Evolutionary conservation across 2,113 vertebrate species (phyloP), one percentile per base, ranked within the genome.

Genomic region (Pleuronectes platessa): DNA sequence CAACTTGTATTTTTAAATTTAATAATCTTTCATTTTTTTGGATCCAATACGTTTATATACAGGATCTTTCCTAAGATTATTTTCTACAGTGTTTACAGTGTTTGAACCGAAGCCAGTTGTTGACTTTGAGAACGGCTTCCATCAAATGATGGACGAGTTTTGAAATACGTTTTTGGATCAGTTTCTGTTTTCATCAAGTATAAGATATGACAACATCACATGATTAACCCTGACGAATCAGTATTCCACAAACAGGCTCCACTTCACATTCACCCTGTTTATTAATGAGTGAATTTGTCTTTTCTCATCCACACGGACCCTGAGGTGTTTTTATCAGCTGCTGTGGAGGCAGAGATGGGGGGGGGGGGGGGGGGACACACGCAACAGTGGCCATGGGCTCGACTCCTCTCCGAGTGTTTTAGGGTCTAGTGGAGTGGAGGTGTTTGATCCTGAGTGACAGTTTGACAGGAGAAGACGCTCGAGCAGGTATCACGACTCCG

Each of bases 291-390:
- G 10, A n/a, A 13, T 47, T 35, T 21, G 54, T 13, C 10, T 63
- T 2, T 27, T n/a, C 12, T 8, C 17, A 14, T 51, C 24, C 55
- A 60, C 1, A 24, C n/a, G 55, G 42, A 68, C 14, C 10, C 26
- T 47, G 40, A 11, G 42, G 23, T 51, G 42, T 55, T 76, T 76
- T 55, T 10, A n/a, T 76, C 64, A 37, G 55, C 54, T n/a, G 17
- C 56, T n/a, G 10, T 61, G 13, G 49, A 10, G 47, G 55, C 13
- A 26, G 26, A 66, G 1, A 13, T 2, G 24, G 27, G 3, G 1
- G 20, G 10, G 42, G 24, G 27, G 7, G 1, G 20, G 10, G 42
- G 24, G 27, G 7, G 1, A 8, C 45, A 54, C 14, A 59, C 1
- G 63, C 54, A 49, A 31, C n/a, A 65, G n/a, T 12, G 40, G 42